Evolutionary conservation across 1,140 invertebrate species (phyloP), one percentile per base, ranked within the genome.

Genomic region (Aradophagus sp.): DNA sequence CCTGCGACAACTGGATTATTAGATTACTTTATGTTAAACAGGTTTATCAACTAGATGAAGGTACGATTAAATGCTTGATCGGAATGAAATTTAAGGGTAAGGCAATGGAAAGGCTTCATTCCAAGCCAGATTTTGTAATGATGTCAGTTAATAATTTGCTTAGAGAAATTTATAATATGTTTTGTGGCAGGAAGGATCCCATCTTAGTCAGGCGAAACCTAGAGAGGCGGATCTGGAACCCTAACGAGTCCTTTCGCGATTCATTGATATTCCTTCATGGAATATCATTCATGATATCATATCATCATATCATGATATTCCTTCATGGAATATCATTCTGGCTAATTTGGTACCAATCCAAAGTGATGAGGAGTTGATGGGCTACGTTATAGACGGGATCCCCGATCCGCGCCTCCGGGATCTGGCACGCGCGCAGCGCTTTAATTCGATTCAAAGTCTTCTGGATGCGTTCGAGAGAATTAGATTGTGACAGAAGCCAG

Each of bases 81-180:
- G 17, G 39, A 12, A 42, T 42, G 39, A 42, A 13, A 10, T 27
- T 42, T 8, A n/a, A 26, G 6, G 39, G 39, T 5, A 13, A 23
- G 1, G 39, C 39, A 15, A 2, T n/a, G 2, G 17, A 10, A 5
- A 27, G 39, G 39, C 6, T 42, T 2, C 39, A 42, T 19, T 42
- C 19, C 12, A 26, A 10, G 10, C 7, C 39, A n/a, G 19, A 27
- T 1, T 15, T 27, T 1, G 15, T 27, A 4, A 19, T 1, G 1
- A 27, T 42, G 39, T 1, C 19, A 1, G 14, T 26, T 10, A 15
- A 42, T 6, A 1, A 15, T 5, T 14, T 42, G 10, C 1, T 26
- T n/a, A 7, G 2, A 8, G 16, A 42, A 42, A 15, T 42, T 10
- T 27, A 27, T 10, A n/a, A 11, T 2, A 42, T 27, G 39, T 42